Percentiles rank a stretch among this genome's conserved stretches.
These are phyloP conservation scores for Tachuris rubrigastra DNA, from an alignment of 2,113 vertebrate genomes.

Conservation along the genomic window DNA sequence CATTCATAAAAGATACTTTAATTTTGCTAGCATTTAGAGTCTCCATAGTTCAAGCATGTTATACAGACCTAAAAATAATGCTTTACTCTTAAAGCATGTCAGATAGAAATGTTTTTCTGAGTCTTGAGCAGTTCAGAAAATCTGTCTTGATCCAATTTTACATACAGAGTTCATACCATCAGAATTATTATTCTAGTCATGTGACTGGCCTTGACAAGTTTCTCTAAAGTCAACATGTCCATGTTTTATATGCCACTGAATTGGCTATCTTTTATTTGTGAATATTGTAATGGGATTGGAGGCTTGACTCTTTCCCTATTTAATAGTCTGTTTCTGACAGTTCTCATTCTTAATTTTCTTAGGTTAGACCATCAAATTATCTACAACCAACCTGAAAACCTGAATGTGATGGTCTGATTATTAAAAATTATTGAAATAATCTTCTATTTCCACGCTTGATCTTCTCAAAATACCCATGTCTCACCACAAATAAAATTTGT, in stretches of 20 bases:
- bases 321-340: slow-evolving; percentile 19
- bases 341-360: background rate
- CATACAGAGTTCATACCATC: background rate
- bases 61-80: background rate
- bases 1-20: background rate
- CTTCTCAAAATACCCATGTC: slow-evolving; percentile 2
- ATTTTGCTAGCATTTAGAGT: background rate
- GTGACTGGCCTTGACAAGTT: background rate
- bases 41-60: background rate
- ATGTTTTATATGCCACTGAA: background rate
- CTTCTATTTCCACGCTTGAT: background rate
- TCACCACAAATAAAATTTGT: background rate
- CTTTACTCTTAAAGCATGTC: background rate
- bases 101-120: background rate
- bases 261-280: background rate
- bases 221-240: slow-evolving; percentile 30
- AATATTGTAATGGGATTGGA: slow-evolving; percentile 6
- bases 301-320: background rate
- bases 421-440: slow-evolving; percentile 48
- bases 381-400: background rate
- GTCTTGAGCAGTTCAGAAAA: background rate
- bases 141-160: background rate
- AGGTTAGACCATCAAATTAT: background rate
- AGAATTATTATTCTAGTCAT: slow-evolving; percentile 1
- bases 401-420: slow-evolving; percentile 20